Base-by-base conservation (phyloP, 2,888 invertebrate species). In the Eristalis arbustorum region DNA sequence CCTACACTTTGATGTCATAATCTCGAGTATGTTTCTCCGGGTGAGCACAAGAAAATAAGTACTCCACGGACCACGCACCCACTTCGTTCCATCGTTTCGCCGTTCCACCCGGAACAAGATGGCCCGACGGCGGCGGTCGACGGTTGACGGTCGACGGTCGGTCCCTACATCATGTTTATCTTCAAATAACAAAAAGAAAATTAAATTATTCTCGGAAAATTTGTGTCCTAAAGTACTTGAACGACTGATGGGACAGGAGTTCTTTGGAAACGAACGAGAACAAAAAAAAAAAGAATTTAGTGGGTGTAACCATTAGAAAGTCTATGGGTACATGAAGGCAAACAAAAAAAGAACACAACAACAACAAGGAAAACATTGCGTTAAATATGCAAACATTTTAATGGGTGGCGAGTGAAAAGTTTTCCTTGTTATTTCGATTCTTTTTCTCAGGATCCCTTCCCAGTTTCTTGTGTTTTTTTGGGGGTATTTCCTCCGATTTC, bases 371-470 rank as follows among this genome's bases (percentile, higher is more conserved):
- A 71, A 80, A 74, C 73, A 80, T 82, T 74, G 73, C 77, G 57
- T 77, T 57, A 67, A 85, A 85, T 82, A 81, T 63, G 73, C 69
- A 81, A 77, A 85, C 73, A 73, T 77, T 83, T 85, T 85, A 85
- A 85, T 85, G 85, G 85, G 82, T 74, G 74, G 66, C 62, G 67
- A 85, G 82, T 85, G 57, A 78, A 85, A 85, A 85, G 85, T 85
- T 85, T 84, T 85, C 82, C 78, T 77, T 85, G 84, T 85, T 81
- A 63, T 73, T 85, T 73, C 25, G 37, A 73, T 59, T 72, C 68
- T 81, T 77, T 77, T 73, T 5, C 10, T 64, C n/a, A 23, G 68
- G 62, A 68, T 61, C 67, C 18, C 11, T 37, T 57, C 67, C 14
- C 34, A 13, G 10, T 56, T 14, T n/a, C 11, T 40, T 49, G 8